Percentiles rank a stretch among this genome's conserved stretches.
Conservation (phyloP, 2,113 vertebrate species). For the Neodontobutis hainanensis region DNA sequence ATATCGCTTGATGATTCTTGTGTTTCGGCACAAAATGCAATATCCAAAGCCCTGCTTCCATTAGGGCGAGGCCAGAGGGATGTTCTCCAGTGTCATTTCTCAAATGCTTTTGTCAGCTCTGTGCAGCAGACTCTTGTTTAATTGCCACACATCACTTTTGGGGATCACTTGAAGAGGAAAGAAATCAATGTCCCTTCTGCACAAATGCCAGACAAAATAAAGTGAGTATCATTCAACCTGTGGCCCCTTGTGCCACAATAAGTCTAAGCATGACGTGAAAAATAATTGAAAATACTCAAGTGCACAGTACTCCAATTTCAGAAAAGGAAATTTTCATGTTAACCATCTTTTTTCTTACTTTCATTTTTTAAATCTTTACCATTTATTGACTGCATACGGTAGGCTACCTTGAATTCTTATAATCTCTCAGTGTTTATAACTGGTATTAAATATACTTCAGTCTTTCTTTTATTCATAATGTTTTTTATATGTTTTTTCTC, state of each 20-base stretch:
- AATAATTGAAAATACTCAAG: slow-evolving; percentile 9
- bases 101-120: slow-evolving; percentile 63
- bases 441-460: too few relatives aligned
- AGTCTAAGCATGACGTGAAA: slow-evolving; percentile 7
- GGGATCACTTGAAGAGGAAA: slow-evolving; percentile 45
- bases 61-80: slow-evolving; percentile 54
- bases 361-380: too few relatives aligned
- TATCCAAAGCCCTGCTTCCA: slow-evolving; percentile 49
- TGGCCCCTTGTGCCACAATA: slow-evolving; percentile 16
- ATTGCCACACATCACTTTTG: slow-evolving; percentile 60
- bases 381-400: too few relatives aligned
- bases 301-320: slow-evolving; percentile 1
- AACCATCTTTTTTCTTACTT: too few relatives aligned
- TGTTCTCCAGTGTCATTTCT: slow-evolving; percentile 52
- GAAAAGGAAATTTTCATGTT: too few relatives aligned
- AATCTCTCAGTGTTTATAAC: too few relatives aligned
- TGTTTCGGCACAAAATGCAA: slow-evolving; percentile 62
- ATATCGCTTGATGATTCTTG: slow-evolving; percentile 51
- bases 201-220: slow-evolving; percentile 25
- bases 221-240: slow-evolving; percentile 27
- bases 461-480: background rate
- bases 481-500: background rate
- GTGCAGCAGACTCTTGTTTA: slow-evolving; percentile 45
- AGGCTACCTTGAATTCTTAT: too few relatives aligned
- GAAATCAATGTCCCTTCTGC: slow-evolving; percentile 52